Evolutionary conservation across 2,888 invertebrate genomes (phyloP), one percentile per base, ranked within the genome.

Genomic region (Lingula anatina): DNA sequence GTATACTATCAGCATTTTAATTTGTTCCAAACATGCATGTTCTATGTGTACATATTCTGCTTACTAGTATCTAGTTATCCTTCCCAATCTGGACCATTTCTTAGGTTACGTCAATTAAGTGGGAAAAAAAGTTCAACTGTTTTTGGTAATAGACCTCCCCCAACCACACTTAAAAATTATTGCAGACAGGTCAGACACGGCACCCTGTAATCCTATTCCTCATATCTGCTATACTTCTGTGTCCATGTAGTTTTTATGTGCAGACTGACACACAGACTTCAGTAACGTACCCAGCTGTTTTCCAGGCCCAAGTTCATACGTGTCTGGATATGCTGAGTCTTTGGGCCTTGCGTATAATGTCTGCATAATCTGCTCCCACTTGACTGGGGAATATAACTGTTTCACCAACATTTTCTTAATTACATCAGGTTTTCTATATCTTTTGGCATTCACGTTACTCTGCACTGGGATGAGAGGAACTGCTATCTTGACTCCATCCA

Each of bases 301-400:
- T 44, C 88, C 87, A 23, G 95, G 95, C 2, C 93, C 95, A 70
- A 92, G 85, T 79, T 93, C 90, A 77, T 86, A 90, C 38, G 91
- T 90, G 43, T 84, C 79, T 35, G 96, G 96, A 78, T 88, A 92
- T 3, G 53, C 42, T 5, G 53, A 49, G 2, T 65, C 64, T 35
- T 57, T 49, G 2, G 50, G 46, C 5, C 76, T 53, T 0, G 60
- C 50, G 78, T 89, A 96, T 58, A 95, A 73, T 53, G 82, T 80
- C 65, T 93, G 93, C 70, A 96, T 79, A 27, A 85, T 83, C 78
- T 96, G 95, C 79, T 96, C 94, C 95, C 95, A 96, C 81, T 26
- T 78, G 5, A 77, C 70, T 7, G 73, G 70, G 39, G 57, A 57
- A 12, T 46, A 47, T 2, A 75, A 46, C 56, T 75, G 75, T 46